Conservation (phyloP, 2,797 vertebrate genomes). For the Enteromius anoplus region DNA sequence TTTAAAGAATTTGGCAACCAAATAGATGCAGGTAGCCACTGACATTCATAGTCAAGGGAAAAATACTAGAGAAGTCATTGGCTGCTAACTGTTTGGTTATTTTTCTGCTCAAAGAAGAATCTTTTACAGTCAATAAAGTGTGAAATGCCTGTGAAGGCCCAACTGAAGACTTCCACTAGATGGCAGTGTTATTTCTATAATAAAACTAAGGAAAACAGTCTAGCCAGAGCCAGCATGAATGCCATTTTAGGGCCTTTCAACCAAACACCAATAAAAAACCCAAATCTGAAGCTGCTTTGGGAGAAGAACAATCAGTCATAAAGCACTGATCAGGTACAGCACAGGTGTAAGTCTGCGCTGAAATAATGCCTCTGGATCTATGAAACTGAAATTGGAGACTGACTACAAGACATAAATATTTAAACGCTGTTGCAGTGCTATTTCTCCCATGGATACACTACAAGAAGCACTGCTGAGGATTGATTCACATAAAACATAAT, state of each 20-base stretch:
- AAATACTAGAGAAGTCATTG: neutral
- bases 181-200: slow-evolving; percentile 63
- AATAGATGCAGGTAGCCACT: neutral
- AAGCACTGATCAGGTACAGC: neutral
- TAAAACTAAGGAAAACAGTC: neutral
- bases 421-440: slow-evolving; percentile 7
- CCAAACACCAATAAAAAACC: neutral
- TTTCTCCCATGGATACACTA: slow-evolving; percentile 1
- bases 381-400: slow-evolving; percentile 27
- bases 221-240: neutral
- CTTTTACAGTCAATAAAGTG: neutral
- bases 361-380: neutral
- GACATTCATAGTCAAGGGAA: neutral
- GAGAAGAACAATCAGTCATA: neutral
- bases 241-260: neutral
- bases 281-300: neutral
- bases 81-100: neutral
- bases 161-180: slow-evolving; percentile 64
- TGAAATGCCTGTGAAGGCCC: neutral
- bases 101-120: no score
- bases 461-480: slow-evolving; percentile 21
- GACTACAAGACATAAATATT: slow-evolving; percentile 34
- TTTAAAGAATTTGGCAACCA: neutral
- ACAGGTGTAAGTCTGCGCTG: neutral
- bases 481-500: slow-evolving; percentile 20